Evolutionary conservation across 2,113 vertebrate genomes (phyloP), one percentile per base, ranked within the genome.

Genomic region (Microtus ochrogaster): DNA sequence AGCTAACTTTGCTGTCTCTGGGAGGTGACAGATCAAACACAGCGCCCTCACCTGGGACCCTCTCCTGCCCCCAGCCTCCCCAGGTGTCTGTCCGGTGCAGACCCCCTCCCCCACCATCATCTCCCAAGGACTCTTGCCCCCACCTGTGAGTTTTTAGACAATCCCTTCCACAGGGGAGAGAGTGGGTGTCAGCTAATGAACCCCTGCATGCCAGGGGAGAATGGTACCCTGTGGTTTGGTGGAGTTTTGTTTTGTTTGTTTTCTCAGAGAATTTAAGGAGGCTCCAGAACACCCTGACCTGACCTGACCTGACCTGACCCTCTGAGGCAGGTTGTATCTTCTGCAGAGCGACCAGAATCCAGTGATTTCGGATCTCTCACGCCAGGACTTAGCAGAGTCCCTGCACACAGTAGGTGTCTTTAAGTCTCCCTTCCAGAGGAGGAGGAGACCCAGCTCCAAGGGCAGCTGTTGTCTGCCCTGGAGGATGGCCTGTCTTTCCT

Each of bases 371-470:
- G 9, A 0, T 1, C 11, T 22, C 11, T 90, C 44, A 13, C 10
- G 17, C 68, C 24, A 26, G 82, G 68, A 55, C 3, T 7, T 10
- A 7, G 30, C 74, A 52, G 63, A 70, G 49, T 24, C 81, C 49
- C 7, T n/a, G 49, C 65, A 49, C 89, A 28, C 19, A 63, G 86
- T 3, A 24, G 65, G 76, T 11, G 72, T 65, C 90, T 61, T 65
- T 30, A 87, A 39, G 36, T 58, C 47, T 44, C 39, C 7, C 0
- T 66, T 52, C 63, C 0, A 1, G 24, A 19, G 28, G 7, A 55
- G 66, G 82, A 44, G 61, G 61, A 12, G 10, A 17, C 36, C 30
- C 8, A 17, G 49, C n/a, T 63, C 82, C 68, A 79, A 13, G 79
- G 39, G 16, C n/a, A 55, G 44, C 72, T 66, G n/a, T 0, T 14